Evolutionary conservation across 2,797 vertebrate species (phyloP).

Genomic region (Melanotaenia trifasciata): DNA sequence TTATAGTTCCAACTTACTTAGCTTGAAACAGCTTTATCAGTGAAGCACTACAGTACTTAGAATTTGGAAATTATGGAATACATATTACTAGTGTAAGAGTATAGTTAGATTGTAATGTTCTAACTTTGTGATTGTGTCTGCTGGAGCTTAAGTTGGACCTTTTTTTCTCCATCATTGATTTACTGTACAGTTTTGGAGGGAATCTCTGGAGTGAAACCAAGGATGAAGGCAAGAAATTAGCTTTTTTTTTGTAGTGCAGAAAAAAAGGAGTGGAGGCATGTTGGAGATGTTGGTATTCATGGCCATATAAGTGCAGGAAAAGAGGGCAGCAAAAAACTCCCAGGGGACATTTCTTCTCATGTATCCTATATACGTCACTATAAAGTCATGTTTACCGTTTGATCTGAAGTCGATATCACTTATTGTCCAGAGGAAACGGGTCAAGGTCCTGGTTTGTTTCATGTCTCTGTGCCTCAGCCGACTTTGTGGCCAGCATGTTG

Average conservation of each 20-base stretch:
- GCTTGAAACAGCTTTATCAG: neutral
- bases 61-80: neutral
- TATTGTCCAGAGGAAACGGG: constrained; percentile 57
- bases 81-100: neutral
- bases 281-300: constrained; percentile 18
- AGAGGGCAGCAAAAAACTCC: constrained; percentile 27
- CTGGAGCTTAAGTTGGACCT: constrained; percentile 3
- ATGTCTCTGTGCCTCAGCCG: constrained; percentile 31
- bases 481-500: constrained; percentile 38
- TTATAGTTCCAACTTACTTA: neutral
- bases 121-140: constrained; percentile 1
- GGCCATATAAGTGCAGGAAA: constrained; percentile 53
- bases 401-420: constrained; percentile 59
- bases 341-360: constrained; percentile 44
- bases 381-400: constrained; percentile 60
- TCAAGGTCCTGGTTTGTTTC: constrained; percentile 62
- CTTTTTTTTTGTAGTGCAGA: constrained; percentile 20
- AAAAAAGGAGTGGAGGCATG: constrained; percentile 26
- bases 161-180: constrained; percentile 30
- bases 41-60: neutral
- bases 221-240: constrained; percentile 37
- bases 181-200: constrained; percentile 43
- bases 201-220: constrained; percentile 16
- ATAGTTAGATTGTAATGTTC: neutral
- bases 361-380: constrained; percentile 51